phyloP scores from a whole-genome alignment of 2,888 invertebrate species.

The Hirudinaria manillensis region DNA sequence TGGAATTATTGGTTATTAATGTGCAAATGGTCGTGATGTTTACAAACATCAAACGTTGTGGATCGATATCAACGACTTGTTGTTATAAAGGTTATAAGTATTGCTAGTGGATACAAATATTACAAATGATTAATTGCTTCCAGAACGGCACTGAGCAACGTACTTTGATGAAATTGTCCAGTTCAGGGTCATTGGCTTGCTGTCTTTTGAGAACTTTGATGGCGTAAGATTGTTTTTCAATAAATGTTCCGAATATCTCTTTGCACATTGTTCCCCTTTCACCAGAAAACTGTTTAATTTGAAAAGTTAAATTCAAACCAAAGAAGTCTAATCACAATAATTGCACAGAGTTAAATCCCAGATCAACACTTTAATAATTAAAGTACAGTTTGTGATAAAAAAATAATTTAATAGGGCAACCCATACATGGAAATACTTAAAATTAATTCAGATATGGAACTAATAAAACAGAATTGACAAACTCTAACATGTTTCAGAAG shows the following conservation, averaged over 20 bases:
- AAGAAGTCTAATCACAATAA: background rate
- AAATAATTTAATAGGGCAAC: no score
- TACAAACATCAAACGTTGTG: no score
- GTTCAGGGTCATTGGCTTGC: conserved; percentile 72
- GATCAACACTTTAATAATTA: no score
- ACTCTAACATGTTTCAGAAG: conserved; percentile 12
- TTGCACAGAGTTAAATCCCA: no score
- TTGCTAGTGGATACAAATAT: no score
- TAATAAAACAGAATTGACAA: background rate
- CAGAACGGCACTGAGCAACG: background rate
- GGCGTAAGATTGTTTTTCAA: conserved; percentile 81
- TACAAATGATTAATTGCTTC: no score
- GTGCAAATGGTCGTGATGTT: no score
- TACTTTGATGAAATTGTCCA: conserved; percentile 67
- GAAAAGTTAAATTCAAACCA: background rate
- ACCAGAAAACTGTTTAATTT: conserved; percentile 66
- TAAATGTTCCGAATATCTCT: conserved; percentile 73
- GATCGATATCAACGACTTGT: no score
- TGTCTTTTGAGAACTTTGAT: conserved; percentile 72
- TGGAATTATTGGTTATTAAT: no score
- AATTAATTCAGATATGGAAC: background rate
- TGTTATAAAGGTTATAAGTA: no score
- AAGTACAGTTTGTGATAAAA: no score
- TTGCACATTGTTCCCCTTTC: conserved; percentile 71
- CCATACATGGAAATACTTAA: no score